Percentiles rank a stretch among this genome's conserved stretches.
phyloP scores from a whole-genome alignment of 2,797 vertebrate genomes.

The Psittacula echo region DNA sequence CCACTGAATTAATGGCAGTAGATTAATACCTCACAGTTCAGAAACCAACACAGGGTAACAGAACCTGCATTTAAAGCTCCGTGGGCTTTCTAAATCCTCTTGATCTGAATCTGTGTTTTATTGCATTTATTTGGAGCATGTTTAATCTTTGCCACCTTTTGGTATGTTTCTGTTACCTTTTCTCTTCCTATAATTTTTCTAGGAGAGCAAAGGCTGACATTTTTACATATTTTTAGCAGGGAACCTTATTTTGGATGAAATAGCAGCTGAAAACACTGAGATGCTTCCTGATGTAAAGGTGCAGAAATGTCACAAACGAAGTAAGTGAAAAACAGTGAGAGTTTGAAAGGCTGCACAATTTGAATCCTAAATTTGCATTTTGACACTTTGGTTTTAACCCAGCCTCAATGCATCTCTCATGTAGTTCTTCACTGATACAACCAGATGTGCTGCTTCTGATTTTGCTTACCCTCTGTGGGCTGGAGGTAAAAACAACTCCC shows the following conservation, averaged over 20 bases:
- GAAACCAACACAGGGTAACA: background rate
- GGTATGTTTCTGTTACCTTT: background rate
- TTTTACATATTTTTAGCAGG: conserved; percentile 41
- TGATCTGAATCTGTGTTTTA: background rate
- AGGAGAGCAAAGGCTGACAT: background rate
- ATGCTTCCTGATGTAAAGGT: conserved; percentile 40
- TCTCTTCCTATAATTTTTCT: background rate
- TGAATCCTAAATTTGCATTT: background rate
- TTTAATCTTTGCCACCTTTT: background rate
- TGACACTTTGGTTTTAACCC: background rate
- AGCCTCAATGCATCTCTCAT: background rate
- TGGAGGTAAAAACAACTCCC: background rate
- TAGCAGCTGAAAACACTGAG: conserved; percentile 27
- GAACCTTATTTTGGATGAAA: conserved; percentile 68
- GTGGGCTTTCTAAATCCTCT: background rate
- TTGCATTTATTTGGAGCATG: background rate
- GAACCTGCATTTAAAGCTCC: background rate
- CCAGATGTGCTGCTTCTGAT: background rate
- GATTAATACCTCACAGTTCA: background rate
- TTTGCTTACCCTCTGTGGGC: background rate
- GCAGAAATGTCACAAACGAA: conserved; percentile 64
- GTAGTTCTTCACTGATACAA: background rate
- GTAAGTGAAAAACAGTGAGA: conserved; percentile 62
- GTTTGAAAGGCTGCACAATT: background rate
- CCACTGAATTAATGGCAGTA: background rate